Conservation (phyloP, 2,113 vertebrate species). For the Ciconia stormi region DNA sequence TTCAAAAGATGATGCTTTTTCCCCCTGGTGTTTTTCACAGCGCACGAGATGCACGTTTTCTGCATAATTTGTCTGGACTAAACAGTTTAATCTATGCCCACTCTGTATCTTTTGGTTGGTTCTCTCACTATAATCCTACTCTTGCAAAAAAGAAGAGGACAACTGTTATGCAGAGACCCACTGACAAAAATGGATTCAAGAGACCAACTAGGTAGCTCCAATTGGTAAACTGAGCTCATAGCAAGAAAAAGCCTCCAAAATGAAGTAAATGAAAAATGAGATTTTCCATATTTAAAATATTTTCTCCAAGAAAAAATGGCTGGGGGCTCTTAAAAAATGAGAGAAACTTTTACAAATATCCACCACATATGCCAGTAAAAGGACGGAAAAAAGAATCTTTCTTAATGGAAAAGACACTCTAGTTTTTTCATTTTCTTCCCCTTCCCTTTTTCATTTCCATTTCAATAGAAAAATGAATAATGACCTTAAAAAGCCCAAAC, state of each 20-base stretch:
- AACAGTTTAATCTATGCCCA: neutral
- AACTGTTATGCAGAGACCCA: neutral
- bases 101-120: neutral
- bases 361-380: neutral
- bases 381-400: neutral
- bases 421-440: neutral
- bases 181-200: neutral
- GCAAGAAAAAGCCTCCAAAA: neutral
- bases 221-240: neutral
- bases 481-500: neutral
- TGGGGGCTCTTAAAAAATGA: neutral
- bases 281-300: neutral
- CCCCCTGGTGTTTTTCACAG: neutral
- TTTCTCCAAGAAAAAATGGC: neutral
- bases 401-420: neutral
- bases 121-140: neutral
- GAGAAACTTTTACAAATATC: slow-evolving; percentile 8
- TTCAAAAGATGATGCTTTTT: neutral
- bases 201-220: neutral
- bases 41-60: neutral
- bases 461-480: slow-evolving; percentile 25
- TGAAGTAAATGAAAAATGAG: neutral
- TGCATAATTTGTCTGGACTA: neutral
- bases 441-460: slow-evolving; percentile 5
- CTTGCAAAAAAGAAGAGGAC: neutral